A percentile compares a stretch with the other conserved stretches of the same genome.
phyloP scores from a whole-genome alignment of 2,113 vertebrate species.

The Triplophysa dalaica region DNA sequence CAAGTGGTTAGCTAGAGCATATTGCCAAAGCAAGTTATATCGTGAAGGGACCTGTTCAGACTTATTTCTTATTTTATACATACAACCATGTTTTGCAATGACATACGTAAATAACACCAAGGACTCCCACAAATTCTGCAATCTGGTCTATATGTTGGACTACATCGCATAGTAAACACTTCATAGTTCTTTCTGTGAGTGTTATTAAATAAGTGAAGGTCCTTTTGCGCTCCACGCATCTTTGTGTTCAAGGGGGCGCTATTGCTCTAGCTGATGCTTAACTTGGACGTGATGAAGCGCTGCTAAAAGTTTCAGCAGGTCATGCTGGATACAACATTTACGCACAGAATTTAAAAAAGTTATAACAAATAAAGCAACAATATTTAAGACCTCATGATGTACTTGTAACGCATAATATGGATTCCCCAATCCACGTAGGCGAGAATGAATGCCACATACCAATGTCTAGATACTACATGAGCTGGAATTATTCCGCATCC shows the following conservation, averaged over 20 bases:
- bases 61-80: too few relatives aligned
- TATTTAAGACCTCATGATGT: neutral
- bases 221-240: neutral
- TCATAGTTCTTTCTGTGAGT: neutral
- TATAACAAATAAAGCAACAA: neutral
- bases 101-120: too few relatives aligned
- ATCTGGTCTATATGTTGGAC: too few relatives aligned
- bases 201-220: neutral
- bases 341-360: slow-evolving; percentile 16
- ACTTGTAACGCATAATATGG: neutral
- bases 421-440: neutral
- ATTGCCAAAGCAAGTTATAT: too few relatives aligned
- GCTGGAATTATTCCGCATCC: neutral
- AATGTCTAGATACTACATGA: neutral
- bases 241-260: slow-evolving; percentile 67
- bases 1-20: too few relatives aligned
- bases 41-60: too few relatives aligned
- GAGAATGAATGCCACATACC: neutral
- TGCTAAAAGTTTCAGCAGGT: slow-evolving; percentile 69
- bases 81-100: too few relatives aligned
- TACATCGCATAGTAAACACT: neutral
- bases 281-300: slow-evolving; percentile 48
- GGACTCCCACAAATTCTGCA: too few relatives aligned
- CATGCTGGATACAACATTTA: slow-evolving; percentile 47
- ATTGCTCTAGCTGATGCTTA: slow-evolving; percentile 49